phyloP scores from a whole-genome alignment of 2,797 vertebrate genomes.

The Buphagus erythrorhynchus region DNA sequence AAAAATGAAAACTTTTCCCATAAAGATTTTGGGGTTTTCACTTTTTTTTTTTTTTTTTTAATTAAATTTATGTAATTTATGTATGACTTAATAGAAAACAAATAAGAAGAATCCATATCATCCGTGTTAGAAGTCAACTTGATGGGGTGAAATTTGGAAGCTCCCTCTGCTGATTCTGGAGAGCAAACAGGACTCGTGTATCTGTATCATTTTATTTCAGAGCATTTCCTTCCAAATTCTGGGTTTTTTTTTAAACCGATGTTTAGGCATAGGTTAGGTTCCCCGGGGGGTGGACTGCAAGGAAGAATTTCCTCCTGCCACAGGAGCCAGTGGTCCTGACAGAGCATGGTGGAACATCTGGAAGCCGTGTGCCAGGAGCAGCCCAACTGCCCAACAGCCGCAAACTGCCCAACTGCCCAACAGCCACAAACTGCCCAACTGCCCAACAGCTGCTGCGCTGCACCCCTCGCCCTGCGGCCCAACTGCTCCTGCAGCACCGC shows the following conservation, averaged over 20 bases:
- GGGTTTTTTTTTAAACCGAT: background rate
- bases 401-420: background rate
- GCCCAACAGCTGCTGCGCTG: background rate
- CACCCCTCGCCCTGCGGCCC: fast-evolving
- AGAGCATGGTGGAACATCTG: fast-evolving
- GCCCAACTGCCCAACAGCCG: background rate
- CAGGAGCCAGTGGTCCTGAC: fast-evolving
- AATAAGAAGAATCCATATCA: background rate
- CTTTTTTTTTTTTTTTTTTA: background rate
- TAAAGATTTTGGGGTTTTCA: background rate
- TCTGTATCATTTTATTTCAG: background rate
- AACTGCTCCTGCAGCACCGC: fast-evolving
- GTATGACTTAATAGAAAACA: background rate
- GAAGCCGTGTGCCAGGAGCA: background rate
- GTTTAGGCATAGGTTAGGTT: background rate
- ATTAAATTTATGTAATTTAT: background rate
- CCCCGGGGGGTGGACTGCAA: background rate
- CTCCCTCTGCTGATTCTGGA: background rate
- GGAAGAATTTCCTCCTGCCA: background rate
- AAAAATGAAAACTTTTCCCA: background rate
- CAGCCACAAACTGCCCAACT: background rate
- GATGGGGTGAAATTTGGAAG: background rate
- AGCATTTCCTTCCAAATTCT: background rate
- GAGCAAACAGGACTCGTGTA: background rate
- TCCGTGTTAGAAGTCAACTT: background rate